Evolutionary conservation across 2,113 vertebrate species (phyloP).

Genomic region (Antechinus flavipes): DNA sequence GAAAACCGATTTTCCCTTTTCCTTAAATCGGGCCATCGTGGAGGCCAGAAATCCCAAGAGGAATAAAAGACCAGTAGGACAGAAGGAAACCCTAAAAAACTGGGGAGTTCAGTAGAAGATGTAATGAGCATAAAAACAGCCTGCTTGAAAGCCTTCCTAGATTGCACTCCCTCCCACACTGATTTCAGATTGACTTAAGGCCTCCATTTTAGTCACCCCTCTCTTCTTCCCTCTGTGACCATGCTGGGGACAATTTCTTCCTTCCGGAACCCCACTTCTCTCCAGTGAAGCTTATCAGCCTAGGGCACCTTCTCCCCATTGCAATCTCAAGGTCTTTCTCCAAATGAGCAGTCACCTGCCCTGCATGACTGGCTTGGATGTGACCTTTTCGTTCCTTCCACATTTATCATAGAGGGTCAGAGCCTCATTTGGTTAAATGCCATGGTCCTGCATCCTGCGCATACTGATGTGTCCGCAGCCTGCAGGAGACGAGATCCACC

Average conservation of each 20-base stretch:
- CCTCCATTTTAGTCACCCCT: background rate
- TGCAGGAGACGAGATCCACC: constrained; percentile 45
- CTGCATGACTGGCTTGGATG: background rate
- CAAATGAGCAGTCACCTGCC: background rate
- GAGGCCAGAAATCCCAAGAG: background rate
- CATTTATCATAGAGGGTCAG: constrained; percentile 3
- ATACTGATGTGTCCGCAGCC: background rate
- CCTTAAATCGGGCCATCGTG: background rate
- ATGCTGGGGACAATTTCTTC: background rate
- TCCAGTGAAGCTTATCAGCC: background rate
- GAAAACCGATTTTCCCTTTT: background rate
- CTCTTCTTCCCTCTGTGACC: background rate
- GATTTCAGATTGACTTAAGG: background rate
- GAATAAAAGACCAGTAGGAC: background rate
- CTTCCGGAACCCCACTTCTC: background rate
- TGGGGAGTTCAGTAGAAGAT: background rate
- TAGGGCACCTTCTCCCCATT: background rate
- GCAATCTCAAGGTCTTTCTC: background rate
- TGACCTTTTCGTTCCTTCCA: background rate
- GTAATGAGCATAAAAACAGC: background rate
- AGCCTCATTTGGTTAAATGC: background rate
- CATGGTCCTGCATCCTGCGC: background rate
- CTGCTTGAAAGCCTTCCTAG: background rate
- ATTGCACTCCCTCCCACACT: background rate
- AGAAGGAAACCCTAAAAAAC: background rate